Evolutionary conservation across 2,888 invertebrate species (phyloP).

Genomic region (Nomada goodeniana): DNA sequence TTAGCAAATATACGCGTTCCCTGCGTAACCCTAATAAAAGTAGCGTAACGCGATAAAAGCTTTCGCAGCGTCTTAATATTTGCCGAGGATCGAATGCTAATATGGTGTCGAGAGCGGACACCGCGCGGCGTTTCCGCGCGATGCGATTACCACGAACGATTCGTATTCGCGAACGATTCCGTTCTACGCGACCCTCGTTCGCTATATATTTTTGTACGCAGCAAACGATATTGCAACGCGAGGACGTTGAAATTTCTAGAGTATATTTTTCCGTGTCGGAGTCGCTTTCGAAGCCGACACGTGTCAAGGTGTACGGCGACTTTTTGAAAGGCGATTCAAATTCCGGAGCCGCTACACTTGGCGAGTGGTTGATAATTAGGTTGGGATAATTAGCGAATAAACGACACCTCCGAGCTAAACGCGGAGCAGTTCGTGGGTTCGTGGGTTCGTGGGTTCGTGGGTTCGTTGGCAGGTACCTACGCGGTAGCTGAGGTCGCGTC

Average conservation of each 20-base stretch:
- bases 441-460: too few relatives aligned
- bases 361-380: background rate
- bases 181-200: background rate
- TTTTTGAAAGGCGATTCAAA: background rate
- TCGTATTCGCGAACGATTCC: background rate
- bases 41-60: background rate
- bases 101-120: background rate
- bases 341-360: background rate
- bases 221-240: background rate
- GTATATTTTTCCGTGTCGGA: background rate
- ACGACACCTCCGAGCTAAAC: background rate
- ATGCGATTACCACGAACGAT: background rate
- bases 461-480: background rate
- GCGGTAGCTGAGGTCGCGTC: slow-evolving; percentile 7
- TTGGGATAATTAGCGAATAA: slow-evolving; percentile 10
- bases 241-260: background rate
- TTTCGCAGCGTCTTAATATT: slow-evolving; percentile 17
- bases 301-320: background rate
- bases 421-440: background rate
- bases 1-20: too few relatives aligned
- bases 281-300: background rate
- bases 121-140: background rate
- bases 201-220: slow-evolving; percentile 1
- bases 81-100: background rate
- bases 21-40: too few relatives aligned